Base-by-base conservation (phyloP, 2,797 vertebrate species). In the Gambelia wislizenii region DNA sequence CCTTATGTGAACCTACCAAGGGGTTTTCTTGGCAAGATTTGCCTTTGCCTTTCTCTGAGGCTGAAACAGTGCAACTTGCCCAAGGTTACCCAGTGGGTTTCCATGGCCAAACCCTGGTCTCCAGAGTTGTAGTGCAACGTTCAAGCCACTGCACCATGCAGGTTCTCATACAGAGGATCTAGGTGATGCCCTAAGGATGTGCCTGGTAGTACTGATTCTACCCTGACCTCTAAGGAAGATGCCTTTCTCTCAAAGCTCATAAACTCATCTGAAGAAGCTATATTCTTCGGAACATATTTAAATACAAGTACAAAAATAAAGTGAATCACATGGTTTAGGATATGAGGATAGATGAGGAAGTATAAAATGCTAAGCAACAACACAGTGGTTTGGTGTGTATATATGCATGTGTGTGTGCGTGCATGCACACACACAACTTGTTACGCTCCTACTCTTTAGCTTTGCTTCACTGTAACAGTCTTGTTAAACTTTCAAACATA, bases 301-400 rank as follows among this genome's bases (percentile, higher is more conserved):
- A 96, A 96, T 97, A 94, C 94, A 96, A 95, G 96, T 97, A 97
- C 97, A 96, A 94, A 97, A 98, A 98, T 98, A 98, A 98, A 97
- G 97, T 93, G 92, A 97, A 96, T 95, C 97, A 98, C 97, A 95
- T 93, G 95, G 96, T 94, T 95, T 96, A 91, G 93, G 94, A 93
- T 94, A 96, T 95, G 96, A 93, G 96, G 95, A 90, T 72, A 92
- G 93, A 93, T 94, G 93, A 90, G 88, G 56, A 96, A 93, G 95
- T 93, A 81, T 87, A 47, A 74, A 91, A 93, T 88, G 91, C 64
- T 1, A 95, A 95, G 92, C 89, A 39, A 92, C 78, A 94, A 94
- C 89, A 93, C 89, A 92, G 93, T 92, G 69, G 14, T 72, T 84
- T 44, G 39, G 87, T 77, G 54, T 36, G 4, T 67, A 67, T 83